Evolutionary conservation across 2,113 vertebrate species (phyloP).

Genomic region (Ptychochromis oligacanthus): DNA sequence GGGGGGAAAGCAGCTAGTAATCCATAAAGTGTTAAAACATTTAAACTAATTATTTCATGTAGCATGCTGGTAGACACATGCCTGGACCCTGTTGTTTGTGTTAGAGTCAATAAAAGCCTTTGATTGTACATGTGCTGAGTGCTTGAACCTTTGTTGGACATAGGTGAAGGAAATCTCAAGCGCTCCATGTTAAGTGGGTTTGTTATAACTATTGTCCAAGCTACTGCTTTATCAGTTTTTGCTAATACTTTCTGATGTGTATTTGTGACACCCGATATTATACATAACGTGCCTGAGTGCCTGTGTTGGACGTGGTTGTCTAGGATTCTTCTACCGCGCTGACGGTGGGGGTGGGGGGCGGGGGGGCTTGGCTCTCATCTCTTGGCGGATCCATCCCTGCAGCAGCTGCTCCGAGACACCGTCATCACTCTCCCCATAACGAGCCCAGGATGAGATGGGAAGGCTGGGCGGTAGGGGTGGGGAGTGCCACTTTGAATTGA

Average conservation of each 20-base stretch:
- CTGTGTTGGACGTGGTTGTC: background rate
- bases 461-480: slow-evolving; percentile 49
- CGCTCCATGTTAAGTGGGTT: slow-evolving; percentile 11
- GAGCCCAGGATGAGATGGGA: slow-evolving; percentile 64
- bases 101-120: slow-evolving; percentile 47
- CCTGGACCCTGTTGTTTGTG: background rate
- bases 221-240: background rate
- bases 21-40: background rate
- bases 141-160: slow-evolving; percentile 50
- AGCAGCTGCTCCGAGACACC: slow-evolving; percentile 73
- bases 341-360: background rate
- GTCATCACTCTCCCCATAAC: slow-evolving; percentile 73
- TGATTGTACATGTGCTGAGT: slow-evolving; percentile 57
- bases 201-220: background rate
- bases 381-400: slow-evolving; percentile 54
- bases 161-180: slow-evolving; percentile 19
- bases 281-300: background rate
- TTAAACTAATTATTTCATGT: slow-evolving; percentile 37
- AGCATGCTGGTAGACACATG: slow-evolving; percentile 26
- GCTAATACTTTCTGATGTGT: background rate
- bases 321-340: slow-evolving; percentile 8
- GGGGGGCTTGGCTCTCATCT: slow-evolving; percentile 24
- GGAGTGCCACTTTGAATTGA: slow-evolving; percentile 44
- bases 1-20: background rate
- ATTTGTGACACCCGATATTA: background rate